Base-by-base conservation (phyloP, 2,888 invertebrate genomes). In the Esperia sulphurella region DNA sequence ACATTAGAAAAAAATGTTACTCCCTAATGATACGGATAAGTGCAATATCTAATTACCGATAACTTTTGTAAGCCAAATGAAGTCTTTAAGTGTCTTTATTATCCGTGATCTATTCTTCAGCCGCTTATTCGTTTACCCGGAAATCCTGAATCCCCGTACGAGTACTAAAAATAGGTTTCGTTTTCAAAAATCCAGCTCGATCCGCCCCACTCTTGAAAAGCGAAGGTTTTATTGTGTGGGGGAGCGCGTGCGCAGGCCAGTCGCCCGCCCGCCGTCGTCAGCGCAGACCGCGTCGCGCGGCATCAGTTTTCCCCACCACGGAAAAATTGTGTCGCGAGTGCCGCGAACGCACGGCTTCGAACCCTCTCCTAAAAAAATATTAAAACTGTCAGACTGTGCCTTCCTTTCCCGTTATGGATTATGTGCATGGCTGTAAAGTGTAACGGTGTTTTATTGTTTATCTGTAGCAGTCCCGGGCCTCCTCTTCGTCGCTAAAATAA, bases 311-410 rank as follows among this genome's bases (percentile, higher is more conserved):
- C 71, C 71, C 55, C 68, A 59, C 52, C 50, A n/a, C 72, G 82
- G 86, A 84, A 87, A 87, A 87, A 84, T 85, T 79, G 84, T 86
- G 86, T 81, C 86, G 86, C 82, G 85, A 75, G 75, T 79, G 75
- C 68, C 60, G 63, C 62, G 57, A 53, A 52, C 49, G 47, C 21
- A 45, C 41, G 21, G 21, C 21, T 21, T 3, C 21, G 21, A 21
- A 21, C 5, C 21, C 33, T 57, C 55, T 54, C 46, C 46, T 14
- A 1, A n/a, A 35, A 31, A 35, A 14, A 14, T 46, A n/a, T n/a
- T n/a, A n/a, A 39, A 33, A 13, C 37, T 57, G 47, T 52, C 49
- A 41, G 42, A 50, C 30, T 41, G 40, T 40, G 29, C 35, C 35
- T 13, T 63, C 53, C 57, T 58, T 9, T 9, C 60, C 53, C 62